Percentiles rank a stretch among this genome's conserved stretches.
Evolutionary conservation across 1,140 invertebrate species (phyloP).

Genomic region (Oryctes rhinoceros): DNA sequence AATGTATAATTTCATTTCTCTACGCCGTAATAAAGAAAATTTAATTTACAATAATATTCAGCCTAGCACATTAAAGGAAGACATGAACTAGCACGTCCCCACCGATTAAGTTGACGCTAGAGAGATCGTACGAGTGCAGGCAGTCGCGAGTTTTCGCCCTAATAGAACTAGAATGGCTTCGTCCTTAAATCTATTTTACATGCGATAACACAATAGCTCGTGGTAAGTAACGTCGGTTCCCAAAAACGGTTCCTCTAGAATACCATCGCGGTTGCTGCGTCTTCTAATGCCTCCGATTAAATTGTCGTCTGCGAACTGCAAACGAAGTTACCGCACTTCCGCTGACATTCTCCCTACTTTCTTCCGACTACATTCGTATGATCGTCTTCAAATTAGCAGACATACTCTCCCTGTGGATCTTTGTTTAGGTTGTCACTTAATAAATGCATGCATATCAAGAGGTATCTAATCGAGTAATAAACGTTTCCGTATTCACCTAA

Average conservation of each 20-base stretch:
- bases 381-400: neutral
- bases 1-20: no score
- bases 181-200: neutral
- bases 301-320: neutral
- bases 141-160: neutral
- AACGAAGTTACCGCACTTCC: constrained; percentile 6
- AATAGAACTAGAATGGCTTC: constrained; percentile 18
- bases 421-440: neutral
- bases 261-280: neutral
- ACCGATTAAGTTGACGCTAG: neutral
- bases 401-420: neutral
- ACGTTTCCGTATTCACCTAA: no score
- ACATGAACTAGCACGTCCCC: neutral
- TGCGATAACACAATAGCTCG: neutral
- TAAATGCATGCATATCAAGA: neutral
- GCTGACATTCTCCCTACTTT: neutral
- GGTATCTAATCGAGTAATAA: no score
- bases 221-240: neutral
- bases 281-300: neutral
- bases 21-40: no score
- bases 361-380: neutral
- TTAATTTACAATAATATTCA: no score
- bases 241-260: neutral
- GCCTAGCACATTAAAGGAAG: neutral
- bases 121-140: neutral